These are phyloP conservation scores for Cosmia pyralina DNA, from an alignment of 2,888 invertebrate genomes.

Conservation along the genomic window DNA sequence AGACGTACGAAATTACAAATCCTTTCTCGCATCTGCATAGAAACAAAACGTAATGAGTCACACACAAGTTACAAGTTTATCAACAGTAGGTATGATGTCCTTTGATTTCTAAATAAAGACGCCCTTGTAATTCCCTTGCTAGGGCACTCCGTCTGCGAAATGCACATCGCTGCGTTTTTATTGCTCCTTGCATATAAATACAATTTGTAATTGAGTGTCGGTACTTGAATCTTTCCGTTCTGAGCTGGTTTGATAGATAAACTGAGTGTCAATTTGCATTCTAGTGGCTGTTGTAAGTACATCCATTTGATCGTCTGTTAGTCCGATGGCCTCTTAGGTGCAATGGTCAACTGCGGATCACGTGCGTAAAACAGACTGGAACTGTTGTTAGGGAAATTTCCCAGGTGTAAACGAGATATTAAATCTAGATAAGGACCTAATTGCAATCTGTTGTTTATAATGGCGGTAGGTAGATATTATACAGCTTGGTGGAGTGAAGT, in stretches of 20 bases:
- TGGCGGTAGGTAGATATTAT: constrained; percentile 3
- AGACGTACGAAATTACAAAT: constrained; percentile 11
- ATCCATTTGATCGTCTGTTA: constrained; percentile 14
- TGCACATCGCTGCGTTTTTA: constrained; percentile 34
- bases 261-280: constrained; percentile 46
- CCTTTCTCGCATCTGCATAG: constrained; percentile 32
- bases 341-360: background rate
- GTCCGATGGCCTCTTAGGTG: background rate
- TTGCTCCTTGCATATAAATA: constrained; percentile 44
- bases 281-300: constrained; percentile 3
- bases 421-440: constrained; percentile 28
- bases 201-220: constrained; percentile 27
- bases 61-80: constrained; percentile 33
- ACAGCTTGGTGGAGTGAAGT: background rate
- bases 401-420: constrained; percentile 14
- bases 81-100: constrained; percentile 43
- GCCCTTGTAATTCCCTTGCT: constrained; percentile 57
- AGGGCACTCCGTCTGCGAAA: constrained; percentile 40
- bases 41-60: constrained; percentile 42
- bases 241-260: constrained; percentile 39
- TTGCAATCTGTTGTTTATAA: constrained; percentile 25
- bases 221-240: constrained; percentile 40
- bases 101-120: constrained; percentile 52
- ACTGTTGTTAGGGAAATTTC: constrained; percentile 5
- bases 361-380: too few species aligned